These are phyloP conservation scores for Semotilus atromaculatus DNA, from an alignment of 2,797 vertebrate species.

Conservation along the genomic window DNA sequence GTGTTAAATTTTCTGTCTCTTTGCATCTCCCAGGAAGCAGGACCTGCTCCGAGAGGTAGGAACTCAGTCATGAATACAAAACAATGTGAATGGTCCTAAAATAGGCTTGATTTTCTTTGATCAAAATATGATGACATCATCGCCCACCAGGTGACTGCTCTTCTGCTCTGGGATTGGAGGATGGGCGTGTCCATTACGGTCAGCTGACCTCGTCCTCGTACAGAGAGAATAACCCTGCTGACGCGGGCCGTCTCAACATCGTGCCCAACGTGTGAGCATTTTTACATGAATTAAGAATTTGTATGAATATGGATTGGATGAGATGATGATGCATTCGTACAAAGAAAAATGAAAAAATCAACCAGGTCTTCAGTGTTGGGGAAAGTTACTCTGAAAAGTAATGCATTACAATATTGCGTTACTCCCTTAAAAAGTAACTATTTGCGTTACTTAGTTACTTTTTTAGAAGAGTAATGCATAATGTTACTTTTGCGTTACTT, in stretches of 20 bases:
- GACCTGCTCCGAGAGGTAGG: constrained; percentile 68
- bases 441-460: no score
- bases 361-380: neutral
- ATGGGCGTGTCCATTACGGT: constrained; percentile 78
- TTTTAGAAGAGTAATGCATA: no score
- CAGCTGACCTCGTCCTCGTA: constrained; percentile 83
- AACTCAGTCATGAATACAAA: neutral
- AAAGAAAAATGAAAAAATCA: neutral
- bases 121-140: neutral
- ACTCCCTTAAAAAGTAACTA: no score
- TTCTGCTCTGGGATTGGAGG: constrained; percentile 82
- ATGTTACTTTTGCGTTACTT: no score
- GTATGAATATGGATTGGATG: neutral
- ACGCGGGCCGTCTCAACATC: constrained; percentile 82
- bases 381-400: no score
- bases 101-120: neutral
- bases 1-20: no score
- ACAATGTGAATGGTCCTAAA: neutral
- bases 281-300: neutral
- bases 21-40: constrained; percentile 63
- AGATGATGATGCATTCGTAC: no score
- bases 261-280: constrained; percentile 80
- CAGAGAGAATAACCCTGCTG: constrained; percentile 81
- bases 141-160: constrained; percentile 74
- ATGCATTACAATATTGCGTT: no score